These are phyloP conservation scores for Ctenicera cuprea DNA, from an alignment of 2,888 invertebrate species.

Conservation along the genomic window DNA sequence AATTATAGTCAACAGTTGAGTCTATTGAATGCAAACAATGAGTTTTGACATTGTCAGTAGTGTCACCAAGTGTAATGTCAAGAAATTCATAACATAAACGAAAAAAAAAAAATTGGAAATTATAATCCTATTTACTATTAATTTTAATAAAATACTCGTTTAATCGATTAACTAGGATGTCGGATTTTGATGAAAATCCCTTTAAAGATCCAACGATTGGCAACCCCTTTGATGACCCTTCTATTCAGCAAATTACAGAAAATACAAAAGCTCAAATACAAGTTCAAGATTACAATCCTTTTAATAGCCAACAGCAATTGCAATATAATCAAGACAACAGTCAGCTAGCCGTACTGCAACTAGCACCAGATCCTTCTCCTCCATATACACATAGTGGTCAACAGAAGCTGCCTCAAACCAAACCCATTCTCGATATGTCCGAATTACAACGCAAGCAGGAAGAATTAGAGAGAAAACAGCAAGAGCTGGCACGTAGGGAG, in stretches of 20 bases:
- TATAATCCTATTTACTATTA: too few relatives aligned
- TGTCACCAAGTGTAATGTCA: too few relatives aligned
- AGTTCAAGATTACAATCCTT: slow-evolving; percentile 97
- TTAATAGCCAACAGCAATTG: slow-evolving; percentile 83
- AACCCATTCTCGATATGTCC: slow-evolving; percentile 78
- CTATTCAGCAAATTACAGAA: slow-evolving; percentile 92
- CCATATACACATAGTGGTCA: slow-evolving; percentile 82
- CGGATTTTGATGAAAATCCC: slow-evolving; percentile 96
- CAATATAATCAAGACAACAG: slow-evolving; percentile 68
- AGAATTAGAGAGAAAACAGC: slow-evolving; percentile 93
- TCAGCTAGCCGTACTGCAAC: slow-evolving; percentile 89
- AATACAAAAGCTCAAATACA: slow-evolving; percentile 83
- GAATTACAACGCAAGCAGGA: slow-evolving; percentile 90
- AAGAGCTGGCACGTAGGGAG: slow-evolving; percentile 90
- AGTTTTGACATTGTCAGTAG: too few relatives aligned
- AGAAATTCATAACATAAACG: too few relatives aligned
- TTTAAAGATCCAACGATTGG: slow-evolving; percentile 95
- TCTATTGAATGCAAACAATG: too few relatives aligned
- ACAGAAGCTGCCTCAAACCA: slow-evolving; percentile 74
- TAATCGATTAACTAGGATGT: slow-evolving; percentile 75
- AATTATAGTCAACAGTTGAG: too few relatives aligned
- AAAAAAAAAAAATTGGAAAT: too few relatives aligned
- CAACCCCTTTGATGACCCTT: slow-evolving; percentile 98
- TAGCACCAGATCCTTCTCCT: slow-evolving; percentile 81
- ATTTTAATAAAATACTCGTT: slow-evolving; percentile 6